phyloP scores from a whole-genome alignment of 2,797 vertebrate genomes.

The Ceyx erithaca region DNA sequence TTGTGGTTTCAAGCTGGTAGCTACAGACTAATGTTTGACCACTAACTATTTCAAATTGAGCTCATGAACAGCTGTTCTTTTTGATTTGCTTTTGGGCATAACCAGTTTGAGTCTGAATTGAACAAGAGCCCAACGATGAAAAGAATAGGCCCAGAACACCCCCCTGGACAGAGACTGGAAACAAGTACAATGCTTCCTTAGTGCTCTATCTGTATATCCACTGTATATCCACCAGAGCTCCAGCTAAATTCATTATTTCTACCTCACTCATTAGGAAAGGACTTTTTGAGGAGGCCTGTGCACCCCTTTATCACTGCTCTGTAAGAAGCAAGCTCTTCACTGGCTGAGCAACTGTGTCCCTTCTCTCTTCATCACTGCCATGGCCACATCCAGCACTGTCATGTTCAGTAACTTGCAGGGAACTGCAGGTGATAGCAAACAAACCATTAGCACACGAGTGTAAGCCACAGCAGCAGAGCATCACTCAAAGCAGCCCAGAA shows the following conservation, averaged over 20 bases:
- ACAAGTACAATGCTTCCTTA: not conserved
- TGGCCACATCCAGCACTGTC: not conserved
- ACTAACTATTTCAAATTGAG: not conserved
- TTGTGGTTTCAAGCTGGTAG: not conserved
- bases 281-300: not conserved
- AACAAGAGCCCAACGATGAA: not conserved
- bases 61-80: constrained; percentile 11
- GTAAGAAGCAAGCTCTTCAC: not conserved
- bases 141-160: not conserved
- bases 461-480: not conserved
- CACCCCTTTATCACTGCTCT: not conserved
- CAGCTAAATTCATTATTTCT: not conserved
- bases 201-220: not conserved
- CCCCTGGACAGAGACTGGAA: not conserved
- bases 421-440: not conserved
- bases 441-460: not conserved
- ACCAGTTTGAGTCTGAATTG: not conserved
- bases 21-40: not conserved
- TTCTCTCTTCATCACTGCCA: not conserved
- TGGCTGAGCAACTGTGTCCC: not conserved
- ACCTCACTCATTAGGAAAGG: not conserved
- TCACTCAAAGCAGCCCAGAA: not conserved
- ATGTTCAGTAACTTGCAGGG: not conserved
- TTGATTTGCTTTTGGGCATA: not conserved
- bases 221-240: not conserved